These are phyloP conservation scores for Cottus gobio DNA, from an alignment of 2,113 vertebrate species.

Conservation along the genomic window DNA sequence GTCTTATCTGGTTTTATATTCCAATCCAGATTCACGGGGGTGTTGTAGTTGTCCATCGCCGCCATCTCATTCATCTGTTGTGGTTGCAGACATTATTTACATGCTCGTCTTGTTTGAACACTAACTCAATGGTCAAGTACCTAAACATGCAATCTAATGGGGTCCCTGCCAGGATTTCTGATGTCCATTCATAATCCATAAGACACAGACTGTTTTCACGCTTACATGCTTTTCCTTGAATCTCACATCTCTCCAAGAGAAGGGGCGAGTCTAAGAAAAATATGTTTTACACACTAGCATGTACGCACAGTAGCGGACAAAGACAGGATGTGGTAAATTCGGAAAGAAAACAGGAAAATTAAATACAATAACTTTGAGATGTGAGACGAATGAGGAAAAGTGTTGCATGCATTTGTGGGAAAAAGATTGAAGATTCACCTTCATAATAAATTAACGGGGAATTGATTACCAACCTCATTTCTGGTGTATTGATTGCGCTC, in stretches of 20 bases:
- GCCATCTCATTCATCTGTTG: slow-evolving; percentile 42
- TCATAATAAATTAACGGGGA: slow-evolving; percentile 8
- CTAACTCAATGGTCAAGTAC: slow-evolving; percentile 18
- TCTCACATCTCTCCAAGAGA: slow-evolving; percentile 10
- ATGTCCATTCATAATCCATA: slow-evolving; percentile 57
- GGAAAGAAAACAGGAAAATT: slow-evolving; percentile 34
- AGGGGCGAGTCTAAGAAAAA: slow-evolving; percentile 16
- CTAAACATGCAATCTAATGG: slow-evolving; percentile 42
- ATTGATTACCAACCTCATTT: not conserved
- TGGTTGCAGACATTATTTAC: slow-evolving; percentile 11
- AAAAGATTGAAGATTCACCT: not conserved
- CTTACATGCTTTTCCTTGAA: not conserved
- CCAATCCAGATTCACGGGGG: not conserved
- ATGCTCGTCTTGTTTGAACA: slow-evolving; percentile 22
- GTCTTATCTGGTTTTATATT: slow-evolving; percentile 36
- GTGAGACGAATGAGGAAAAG: not conserved
- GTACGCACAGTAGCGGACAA: slow-evolving; percentile 13
- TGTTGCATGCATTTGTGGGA: not conserved
- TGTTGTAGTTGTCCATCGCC: not conserved
- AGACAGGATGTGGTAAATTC: slow-evolving; percentile 17
- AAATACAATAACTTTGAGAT: slow-evolving; percentile 15
- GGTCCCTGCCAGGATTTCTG: slow-evolving; percentile 17
- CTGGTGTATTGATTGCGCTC: not conserved
- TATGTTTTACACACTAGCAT: not conserved
- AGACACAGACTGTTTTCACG: slow-evolving; percentile 25